A percentile compares a stretch with the other conserved stretches of the same genome.
Conservation (phyloP, 1,140 invertebrate species). For the Hermetia illucens region DNA sequence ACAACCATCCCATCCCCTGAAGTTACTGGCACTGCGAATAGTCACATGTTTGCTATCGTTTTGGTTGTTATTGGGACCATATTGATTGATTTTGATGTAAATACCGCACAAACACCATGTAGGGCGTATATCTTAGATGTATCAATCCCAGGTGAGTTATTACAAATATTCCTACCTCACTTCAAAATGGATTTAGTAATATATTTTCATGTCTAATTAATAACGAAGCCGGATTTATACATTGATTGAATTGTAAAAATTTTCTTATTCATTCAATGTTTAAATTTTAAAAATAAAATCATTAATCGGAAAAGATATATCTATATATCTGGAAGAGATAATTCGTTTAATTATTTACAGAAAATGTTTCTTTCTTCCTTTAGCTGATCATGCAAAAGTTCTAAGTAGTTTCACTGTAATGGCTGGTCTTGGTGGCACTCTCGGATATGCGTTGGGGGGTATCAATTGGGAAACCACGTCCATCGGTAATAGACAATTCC, state of each 20-base stretch:
- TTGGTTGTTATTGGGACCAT: conserved; percentile 73
- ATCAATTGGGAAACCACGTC: conserved; percentile 62
- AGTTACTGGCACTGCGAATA: conserved; percentile 1
- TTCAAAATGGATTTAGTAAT: too few species aligned
- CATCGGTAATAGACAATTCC: conserved; percentile 35
- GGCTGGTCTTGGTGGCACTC: conserved; percentile 66
- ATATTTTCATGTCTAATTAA: too few species aligned
- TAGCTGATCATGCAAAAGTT: conserved; percentile 62
- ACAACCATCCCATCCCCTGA: conserved; percentile 6
- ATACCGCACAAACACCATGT: conserved; percentile 70
- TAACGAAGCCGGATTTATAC: too few species aligned
- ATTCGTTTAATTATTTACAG: too few species aligned
- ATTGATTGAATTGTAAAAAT: too few species aligned
- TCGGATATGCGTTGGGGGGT: conserved; percentile 67
- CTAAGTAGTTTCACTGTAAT: conserved; percentile 72
- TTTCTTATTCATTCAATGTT: too few species aligned
- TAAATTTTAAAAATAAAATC: too few species aligned
- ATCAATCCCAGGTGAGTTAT: conserved; percentile 46
- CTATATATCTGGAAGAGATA: too few species aligned
- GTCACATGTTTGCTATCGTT: conserved; percentile 40
- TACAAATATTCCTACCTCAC: too few species aligned
- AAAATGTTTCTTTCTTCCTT: too few species aligned
- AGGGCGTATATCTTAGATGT: conserved; percentile 73
- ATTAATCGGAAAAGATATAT: too few species aligned
- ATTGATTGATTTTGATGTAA: conserved; percentile 69